phyloP scores from a whole-genome alignment of 2,888 invertebrate genomes.

The Cordilura impudica region DNA sequence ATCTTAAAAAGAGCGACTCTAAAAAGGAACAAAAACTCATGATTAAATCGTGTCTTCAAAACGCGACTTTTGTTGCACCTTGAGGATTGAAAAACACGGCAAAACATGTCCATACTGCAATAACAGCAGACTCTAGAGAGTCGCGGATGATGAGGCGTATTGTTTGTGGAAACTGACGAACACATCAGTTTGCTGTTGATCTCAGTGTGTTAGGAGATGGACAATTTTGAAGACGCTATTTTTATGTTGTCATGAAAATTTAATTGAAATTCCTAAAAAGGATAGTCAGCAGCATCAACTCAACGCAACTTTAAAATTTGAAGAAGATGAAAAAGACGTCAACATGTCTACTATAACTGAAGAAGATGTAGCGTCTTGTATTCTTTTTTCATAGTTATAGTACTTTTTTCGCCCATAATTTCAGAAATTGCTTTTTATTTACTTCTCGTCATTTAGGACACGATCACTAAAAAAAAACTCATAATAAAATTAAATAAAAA shows the following conservation, averaged over 20 bases:
- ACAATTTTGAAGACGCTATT: constrained; percentile 73
- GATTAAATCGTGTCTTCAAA: constrained; percentile 57
- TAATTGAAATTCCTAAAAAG: constrained; percentile 77
- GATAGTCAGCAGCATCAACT: constrained; percentile 50
- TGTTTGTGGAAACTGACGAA: not conserved
- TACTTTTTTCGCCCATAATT: constrained; percentile 62
- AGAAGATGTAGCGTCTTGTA: constrained; percentile 14
- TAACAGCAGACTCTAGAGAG: constrained; percentile 54
- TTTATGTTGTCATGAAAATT: constrained; percentile 76
- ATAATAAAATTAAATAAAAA: constrained; percentile 32
- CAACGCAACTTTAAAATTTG: not conserved
- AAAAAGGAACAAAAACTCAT: constrained; percentile 42
- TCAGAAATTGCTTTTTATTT: constrained; percentile 64
- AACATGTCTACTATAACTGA: constrained; percentile 63
- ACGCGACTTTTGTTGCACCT: constrained; percentile 66
- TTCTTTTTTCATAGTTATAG: constrained; percentile 11
- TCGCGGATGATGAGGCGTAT: constrained; percentile 10
- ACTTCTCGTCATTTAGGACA: constrained; percentile 63
- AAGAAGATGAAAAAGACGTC: constrained; percentile 64
- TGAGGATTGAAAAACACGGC: constrained; percentile 63
- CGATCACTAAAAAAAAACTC: constrained; percentile 53
- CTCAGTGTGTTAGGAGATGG: constrained; percentile 33
- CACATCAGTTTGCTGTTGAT: constrained; percentile 15
- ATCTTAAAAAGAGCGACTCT: not conserved
- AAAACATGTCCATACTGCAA: constrained; percentile 51